Base-by-base conservation (phyloP, 2,888 invertebrate genomes). In the Chymomyza fuscimana region DNA sequence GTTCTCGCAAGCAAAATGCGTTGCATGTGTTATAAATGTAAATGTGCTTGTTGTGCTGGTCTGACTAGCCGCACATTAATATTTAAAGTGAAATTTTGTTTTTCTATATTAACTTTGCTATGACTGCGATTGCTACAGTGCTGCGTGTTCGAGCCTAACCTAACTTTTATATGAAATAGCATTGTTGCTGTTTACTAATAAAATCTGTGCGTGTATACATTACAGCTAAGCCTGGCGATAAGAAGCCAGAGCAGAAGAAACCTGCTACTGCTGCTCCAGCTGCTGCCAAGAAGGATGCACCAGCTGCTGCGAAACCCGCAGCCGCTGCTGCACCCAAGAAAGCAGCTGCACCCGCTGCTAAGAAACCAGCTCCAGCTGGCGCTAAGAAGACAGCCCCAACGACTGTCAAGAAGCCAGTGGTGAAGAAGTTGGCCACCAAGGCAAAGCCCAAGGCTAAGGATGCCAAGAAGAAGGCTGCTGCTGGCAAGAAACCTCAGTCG, bases 151-250 rank as follows among this genome's bases (percentile, higher is more conserved):
- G 70, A 73, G 63, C 69, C 19, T 89, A 89, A 89, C 89, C 89
- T 75, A 63, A 89, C 78, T 80, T 78, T 69, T 69, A 16, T 54
- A 61, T n/a, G 32, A 16, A 29, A 3, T 19, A 5, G 22, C 12
- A 1, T 54, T 16, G 51, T 16, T 50, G 65, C 61, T 86, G 74
- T 86, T 84, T 82, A 83, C 74, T 58, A 67, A 60, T 71, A 6
- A 25, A 25, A 4, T 58, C 7, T 32, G 32, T 32, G 32, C 7
- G 64, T 56, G 60, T 7, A 32, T 66, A 40, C 40, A 59, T 92
- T 87, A 92, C 93, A 74, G 93, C 93, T 65, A 94, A 94, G 89
- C 92, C 94, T 88, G 92, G 92, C 80, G 94, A 93, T 88, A 94
- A 93, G 91, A 94, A 93, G 91, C 93, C 84, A 73, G 91, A 91